Evolutionary conservation across 2,113 vertebrate species (phyloP), one percentile per base, ranked within the genome.

Genomic region (Hipposideros armiger): DNA sequence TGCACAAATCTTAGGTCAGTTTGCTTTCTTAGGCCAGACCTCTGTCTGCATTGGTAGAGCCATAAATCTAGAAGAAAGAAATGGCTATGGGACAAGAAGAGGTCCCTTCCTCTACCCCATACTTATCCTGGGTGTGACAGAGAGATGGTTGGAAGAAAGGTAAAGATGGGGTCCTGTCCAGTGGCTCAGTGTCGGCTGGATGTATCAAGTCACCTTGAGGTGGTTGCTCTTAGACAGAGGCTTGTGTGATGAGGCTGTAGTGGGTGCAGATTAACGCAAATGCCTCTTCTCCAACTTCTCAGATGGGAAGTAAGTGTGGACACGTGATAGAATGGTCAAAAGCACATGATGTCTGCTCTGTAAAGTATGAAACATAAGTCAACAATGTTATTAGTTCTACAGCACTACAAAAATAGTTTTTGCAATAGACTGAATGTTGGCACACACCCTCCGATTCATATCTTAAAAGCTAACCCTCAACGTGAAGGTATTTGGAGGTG

Each of bases 1-100:
- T 90, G 84, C 83, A 95, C n/a, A 97, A 95, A 87, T 88, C 66
- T 89, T 91, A 60, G 74, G 97, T 95, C 87, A 87, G 40, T 95
- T 90, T 64, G 50, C 78, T 80, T 89, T 91, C 83, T 91, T 87
- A 67, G 36, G 64, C 52, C 80, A 87, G 36, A 91, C 20, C 36
- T 91, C 30, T 73, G 45, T 77, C 45, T 86, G 52, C 36, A 56
- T 3, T 0, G 14, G n/a, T 88, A n/a, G 60, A 74, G 32, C 28
- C n/a, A 20, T 40, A 62, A 72, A 20, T 15, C 40, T 69, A 76
- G 70, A 94, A 82, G 72, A 67, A 36, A 95, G 30, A 76, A 94
- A 54, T 60, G n/a, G 67, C 24, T 81, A n/a, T 60, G 60, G n/a
- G 36, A 90, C 80, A 64, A 86, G 40, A 95, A 96, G 45, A 87